Percentiles rank a stretch among this genome's conserved stretches.
Conservation (phyloP, 2,113 vertebrate species). For the Ifrita kowaldi region DNA sequence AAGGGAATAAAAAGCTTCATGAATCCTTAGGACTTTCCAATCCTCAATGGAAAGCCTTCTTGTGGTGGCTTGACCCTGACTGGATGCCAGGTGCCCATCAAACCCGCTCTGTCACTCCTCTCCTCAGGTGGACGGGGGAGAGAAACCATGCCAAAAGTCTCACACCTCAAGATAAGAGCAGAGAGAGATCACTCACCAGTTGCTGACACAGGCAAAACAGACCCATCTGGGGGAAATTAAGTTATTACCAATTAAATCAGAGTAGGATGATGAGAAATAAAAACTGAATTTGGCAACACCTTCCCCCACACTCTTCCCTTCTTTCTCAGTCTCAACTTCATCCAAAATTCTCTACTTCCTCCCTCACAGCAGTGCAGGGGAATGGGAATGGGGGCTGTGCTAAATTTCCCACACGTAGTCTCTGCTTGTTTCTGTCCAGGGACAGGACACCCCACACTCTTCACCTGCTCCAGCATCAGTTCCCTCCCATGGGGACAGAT, state of each 20-base stretch:
- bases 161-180: not conserved
- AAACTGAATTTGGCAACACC: not conserved
- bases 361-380: not conserved
- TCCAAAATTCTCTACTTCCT: not conserved
- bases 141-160: not conserved
- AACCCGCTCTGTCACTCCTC: not conserved
- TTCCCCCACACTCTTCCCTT: not conserved
- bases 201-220: not conserved
- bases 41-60: not conserved
- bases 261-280: not conserved
- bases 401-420: not conserved
- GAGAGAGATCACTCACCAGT: not conserved
- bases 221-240: not conserved
- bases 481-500: not conserved
- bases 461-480: not conserved
- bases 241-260: not conserved
- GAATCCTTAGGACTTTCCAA: not conserved
- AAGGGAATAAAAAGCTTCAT: not conserved
- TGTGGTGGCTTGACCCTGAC: not conserved
- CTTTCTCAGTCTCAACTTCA: not conserved
- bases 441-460: not conserved
- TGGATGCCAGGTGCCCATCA: not conserved
- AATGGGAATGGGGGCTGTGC: not conserved
- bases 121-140: not conserved
- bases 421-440: not conserved